Evolutionary conservation across 2,113 vertebrate species (phyloP).

Genomic region (Glareola pratincola): DNA sequence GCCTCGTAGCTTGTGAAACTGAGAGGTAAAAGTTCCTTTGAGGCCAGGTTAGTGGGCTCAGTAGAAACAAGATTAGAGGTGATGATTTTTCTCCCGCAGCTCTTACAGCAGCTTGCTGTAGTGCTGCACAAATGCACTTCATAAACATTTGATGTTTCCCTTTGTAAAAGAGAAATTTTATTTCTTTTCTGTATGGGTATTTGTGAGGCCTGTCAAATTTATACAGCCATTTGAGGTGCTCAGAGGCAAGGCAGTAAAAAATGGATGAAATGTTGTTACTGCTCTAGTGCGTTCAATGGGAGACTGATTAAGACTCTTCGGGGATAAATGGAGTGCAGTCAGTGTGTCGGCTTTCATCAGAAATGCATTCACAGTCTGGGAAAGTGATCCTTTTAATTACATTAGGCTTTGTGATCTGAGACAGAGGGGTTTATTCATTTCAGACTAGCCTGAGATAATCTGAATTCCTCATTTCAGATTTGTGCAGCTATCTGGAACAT

Average conservation of each 20-base stretch:
- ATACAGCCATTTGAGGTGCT: background rate
- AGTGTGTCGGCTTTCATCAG: background rate
- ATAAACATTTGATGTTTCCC: background rate
- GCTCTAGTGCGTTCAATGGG: background rate
- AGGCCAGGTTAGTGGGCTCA: background rate
- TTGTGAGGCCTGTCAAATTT: background rate
- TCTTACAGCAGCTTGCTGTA: background rate
- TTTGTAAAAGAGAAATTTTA: background rate
- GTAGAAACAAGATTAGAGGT: background rate
- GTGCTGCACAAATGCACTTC: background rate
- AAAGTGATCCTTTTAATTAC: slow-evolving; percentile 37
- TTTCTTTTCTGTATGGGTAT: background rate
- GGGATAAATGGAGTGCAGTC: slow-evolving; percentile 11
- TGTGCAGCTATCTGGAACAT: slow-evolving; percentile 82
- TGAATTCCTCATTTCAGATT: slow-evolving; percentile 72
- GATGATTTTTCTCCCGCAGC: background rate
- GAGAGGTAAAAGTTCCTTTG: background rate
- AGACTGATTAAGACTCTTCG: slow-evolving; percentile 4
- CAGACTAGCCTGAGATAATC: background rate
- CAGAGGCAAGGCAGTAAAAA: background rate
- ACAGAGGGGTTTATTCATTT: slow-evolving; percentile 20
- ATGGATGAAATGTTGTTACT: background rate
- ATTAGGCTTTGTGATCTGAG: slow-evolving; percentile 30
- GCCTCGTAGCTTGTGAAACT: background rate
- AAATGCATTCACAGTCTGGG: background rate